Evolutionary conservation across 53 echinoderm and acorn worm species (phyloP), one percentile per base, ranked within the genome.

Genomic region (Luidia sarsii): DNA sequence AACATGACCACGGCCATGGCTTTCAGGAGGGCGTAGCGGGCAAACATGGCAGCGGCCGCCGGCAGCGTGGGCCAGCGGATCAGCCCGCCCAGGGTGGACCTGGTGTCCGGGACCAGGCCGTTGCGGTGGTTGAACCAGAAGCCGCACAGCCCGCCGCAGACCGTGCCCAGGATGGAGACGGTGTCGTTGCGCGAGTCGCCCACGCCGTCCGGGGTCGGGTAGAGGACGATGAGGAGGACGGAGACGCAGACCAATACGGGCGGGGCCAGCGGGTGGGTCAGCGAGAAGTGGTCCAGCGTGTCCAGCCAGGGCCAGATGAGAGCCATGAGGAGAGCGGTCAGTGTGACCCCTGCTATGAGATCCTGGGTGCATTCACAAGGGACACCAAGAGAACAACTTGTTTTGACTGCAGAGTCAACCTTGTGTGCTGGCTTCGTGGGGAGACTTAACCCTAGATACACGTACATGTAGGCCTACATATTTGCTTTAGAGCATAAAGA

Each of bases 261-360:
- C 0, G 91, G 91, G 20, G 91, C 91, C 30, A 80, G 79, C 22
- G 75, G 84, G 68, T 91, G 80, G 31, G 80, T 88, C 48, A 85
- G 56, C 1, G 64, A 64, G 68, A 89, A 94, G 43, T 73, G 60
- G 70, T 94, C 91, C 43, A 94, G 50, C 2, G 51, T 39, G 46
- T 94, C 91, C 33, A 94, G 32, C 72, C 88, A 88, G 30, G 91
- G 94, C 71, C 91, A 88, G 55, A 91, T 69, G 16, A 91, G 65
- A 19, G 64, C 60, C 82, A 94, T 88, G n/a, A 94, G 71, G 22
- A 87, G 55, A 49, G 50, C 71, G 11, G 91, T 88, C 53, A 89
- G 22, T 8, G 82, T 33, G 20, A 91, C 70, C 14, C 94, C 94
- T 21, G 83, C 83, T 8, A 94, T 68, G 23, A 94, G 53, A 79